Evolutionary conservation across 2,888 invertebrate species (phyloP).

Genomic region (Lysandra bellargus): DNA sequence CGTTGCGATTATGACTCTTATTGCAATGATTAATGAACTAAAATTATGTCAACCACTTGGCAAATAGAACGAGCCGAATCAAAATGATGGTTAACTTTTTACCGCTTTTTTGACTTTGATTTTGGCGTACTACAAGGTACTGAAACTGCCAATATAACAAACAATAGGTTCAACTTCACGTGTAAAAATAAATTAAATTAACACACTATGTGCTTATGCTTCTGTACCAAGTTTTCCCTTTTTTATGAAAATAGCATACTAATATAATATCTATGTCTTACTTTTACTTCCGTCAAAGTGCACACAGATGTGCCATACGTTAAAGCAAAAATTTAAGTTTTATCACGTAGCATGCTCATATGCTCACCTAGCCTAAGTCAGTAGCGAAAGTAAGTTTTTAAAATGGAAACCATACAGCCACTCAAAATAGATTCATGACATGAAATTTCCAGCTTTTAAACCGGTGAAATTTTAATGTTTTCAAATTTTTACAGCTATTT

Average conservation of each 20-base stretch:
- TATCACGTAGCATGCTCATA: neutral
- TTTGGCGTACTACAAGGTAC: neutral
- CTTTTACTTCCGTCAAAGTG: too few relatives aligned
- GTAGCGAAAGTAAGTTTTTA: neutral
- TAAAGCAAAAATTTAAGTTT: neutral
- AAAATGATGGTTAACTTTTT: slow-evolving; percentile 5
- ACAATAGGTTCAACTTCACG: too few relatives aligned
- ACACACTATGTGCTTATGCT: neutral
- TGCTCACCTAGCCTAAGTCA: neutral
- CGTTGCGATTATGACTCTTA: neutral
- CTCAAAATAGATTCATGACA: neutral
- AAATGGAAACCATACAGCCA: neutral
- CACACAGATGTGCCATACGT: too few relatives aligned
- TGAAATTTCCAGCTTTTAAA: neutral
- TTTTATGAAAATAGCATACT: neutral
- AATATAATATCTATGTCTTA: too few relatives aligned
- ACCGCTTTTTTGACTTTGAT: neutral
- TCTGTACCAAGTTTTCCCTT: neutral
- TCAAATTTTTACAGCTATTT: neutral
- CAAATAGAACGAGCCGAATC: neutral
- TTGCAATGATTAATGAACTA: neutral
- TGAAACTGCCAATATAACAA: neutral
- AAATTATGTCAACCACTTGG: neutral
- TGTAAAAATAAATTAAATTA: too few relatives aligned
- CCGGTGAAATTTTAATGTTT: neutral